These are phyloP conservation scores for Brachionus asplanchnoidis DNA, from an alignment of 1,140 invertebrate genomes.

Conservation along the genomic window DNA sequence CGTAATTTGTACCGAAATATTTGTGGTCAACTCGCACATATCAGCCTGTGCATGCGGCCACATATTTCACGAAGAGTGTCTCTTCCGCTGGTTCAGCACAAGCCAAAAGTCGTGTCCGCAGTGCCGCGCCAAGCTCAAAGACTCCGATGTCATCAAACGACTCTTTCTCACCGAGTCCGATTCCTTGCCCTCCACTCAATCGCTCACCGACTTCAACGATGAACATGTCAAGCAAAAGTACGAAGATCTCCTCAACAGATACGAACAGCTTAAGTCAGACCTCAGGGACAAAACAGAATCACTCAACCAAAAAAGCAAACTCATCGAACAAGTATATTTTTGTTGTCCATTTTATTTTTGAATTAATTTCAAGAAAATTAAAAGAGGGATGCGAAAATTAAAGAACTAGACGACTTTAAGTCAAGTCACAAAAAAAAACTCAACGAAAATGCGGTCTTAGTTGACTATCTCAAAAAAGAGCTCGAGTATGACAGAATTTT, in stretches of 20 bases:
- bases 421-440: slow-evolving; percentile 37
- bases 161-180: slow-evolving; percentile 29
- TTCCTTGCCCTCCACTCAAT: background rate
- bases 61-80: slow-evolving; percentile 84
- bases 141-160: slow-evolving; percentile 31
- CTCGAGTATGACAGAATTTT: background rate
- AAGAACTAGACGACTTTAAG: slow-evolving; percentile 17
- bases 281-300: background rate
- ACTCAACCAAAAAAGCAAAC: background rate
- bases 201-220: background rate
- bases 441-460: slow-evolving; percentile 10
- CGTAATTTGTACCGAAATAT: slow-evolving; percentile 39
- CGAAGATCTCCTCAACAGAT: background rate
- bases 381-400: slow-evolving; percentile 6
- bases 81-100: slow-evolving; percentile 76
- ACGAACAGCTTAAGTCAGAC: slow-evolving; percentile 18
- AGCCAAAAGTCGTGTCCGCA: slow-evolving; percentile 32
- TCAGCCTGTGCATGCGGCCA: slow-evolving; percentile 70
- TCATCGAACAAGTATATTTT: background rate
- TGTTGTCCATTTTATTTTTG: background rate
- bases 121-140: slow-evolving; percentile 24
- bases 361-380: too few relatives aligned
- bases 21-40: slow-evolving; percentile 40
- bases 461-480: slow-evolving; percentile 40
- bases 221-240: background rate